Evolutionary conservation across 2,113 vertebrate genomes (phyloP).

Genomic region (Bubo scandiacus): DNA sequence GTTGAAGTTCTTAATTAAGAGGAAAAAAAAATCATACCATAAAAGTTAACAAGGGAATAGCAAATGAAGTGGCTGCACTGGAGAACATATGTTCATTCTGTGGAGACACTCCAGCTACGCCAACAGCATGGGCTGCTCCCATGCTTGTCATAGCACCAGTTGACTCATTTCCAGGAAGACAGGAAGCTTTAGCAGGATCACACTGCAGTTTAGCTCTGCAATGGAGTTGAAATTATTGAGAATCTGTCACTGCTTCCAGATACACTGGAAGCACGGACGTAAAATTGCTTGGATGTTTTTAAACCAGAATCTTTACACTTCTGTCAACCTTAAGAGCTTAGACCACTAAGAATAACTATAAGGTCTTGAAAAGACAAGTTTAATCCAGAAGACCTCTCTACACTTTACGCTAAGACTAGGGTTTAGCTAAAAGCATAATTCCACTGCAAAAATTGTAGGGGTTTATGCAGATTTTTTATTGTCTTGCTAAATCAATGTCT

Average conservation of each 20-base stretch:
- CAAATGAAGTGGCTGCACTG: slow-evolving; percentile 18
- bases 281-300: background rate
- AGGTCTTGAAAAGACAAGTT: background rate
- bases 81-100: slow-evolving; percentile 26
- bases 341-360: background rate
- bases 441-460: background rate
- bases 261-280: background rate
- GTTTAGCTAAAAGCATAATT: background rate
- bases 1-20: slow-evolving; percentile 53
- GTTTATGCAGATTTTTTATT: background rate
- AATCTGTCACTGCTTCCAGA: background rate
- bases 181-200: background rate
- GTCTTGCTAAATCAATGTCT: background rate
- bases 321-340: background rate
- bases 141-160: background rate
- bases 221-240: background rate
- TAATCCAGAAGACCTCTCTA: background rate
- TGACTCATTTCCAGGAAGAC: background rate
- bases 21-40: background rate
- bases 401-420: background rate
- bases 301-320: background rate
- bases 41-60: slow-evolving; percentile 33
- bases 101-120: slow-evolving; percentile 25
- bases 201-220: background rate
- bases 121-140: slow-evolving; percentile 4